These are phyloP conservation scores for Galemys pyrenaicus DNA, from an alignment of 2,113 vertebrate species.

Conservation along the genomic window DNA sequence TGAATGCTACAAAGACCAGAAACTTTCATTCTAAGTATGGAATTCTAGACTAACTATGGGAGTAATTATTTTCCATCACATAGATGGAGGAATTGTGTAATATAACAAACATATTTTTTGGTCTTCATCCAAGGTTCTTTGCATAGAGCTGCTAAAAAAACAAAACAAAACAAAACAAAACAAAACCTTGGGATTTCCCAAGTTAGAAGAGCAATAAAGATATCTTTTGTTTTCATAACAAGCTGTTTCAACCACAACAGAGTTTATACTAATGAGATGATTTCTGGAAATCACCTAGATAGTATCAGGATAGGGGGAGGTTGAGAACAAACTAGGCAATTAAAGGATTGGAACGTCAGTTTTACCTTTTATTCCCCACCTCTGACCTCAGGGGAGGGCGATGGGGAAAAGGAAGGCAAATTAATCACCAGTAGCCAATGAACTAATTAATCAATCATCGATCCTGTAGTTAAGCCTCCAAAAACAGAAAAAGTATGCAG, in stretches of 20 bases:
- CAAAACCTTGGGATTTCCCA: background rate
- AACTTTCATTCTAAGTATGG: conserved; percentile 23
- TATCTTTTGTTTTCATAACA: background rate
- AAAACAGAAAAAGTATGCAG: background rate
- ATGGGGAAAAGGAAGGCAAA: background rate
- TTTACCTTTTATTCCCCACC: background rate
- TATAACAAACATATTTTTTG: background rate
- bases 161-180: too few species aligned
- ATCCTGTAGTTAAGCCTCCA: background rate
- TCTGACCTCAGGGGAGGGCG: background rate
- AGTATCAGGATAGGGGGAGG: background rate
- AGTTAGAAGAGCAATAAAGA: background rate
- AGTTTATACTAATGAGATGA: background rate
- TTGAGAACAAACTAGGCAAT: background rate
- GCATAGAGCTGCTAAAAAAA: background rate
- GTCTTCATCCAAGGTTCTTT: background rate
- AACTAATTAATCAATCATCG: background rate
- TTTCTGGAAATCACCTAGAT: background rate
- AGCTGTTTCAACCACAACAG: background rate
- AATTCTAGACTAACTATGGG: background rate
- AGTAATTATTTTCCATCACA: background rate
- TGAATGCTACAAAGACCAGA: background rate
- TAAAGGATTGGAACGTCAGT: background rate
- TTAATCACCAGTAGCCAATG: background rate
- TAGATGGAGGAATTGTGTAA: background rate